phyloP scores from a whole-genome alignment of 1,140 invertebrate genomes.

The Musca vetustissima region DNA sequence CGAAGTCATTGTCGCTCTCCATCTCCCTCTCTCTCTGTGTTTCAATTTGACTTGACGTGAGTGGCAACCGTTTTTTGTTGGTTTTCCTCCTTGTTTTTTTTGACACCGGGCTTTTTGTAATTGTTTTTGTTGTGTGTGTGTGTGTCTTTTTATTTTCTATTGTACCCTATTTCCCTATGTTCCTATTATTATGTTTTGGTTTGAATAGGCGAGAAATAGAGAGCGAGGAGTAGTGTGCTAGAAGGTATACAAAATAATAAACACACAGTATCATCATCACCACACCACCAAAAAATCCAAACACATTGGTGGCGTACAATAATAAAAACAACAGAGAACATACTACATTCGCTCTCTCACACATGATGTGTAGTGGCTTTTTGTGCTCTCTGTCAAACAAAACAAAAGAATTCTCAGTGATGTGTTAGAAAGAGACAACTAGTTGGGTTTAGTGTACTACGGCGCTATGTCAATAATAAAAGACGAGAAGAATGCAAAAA shows the following conservation, averaged over 20 bases:
- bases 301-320: too few relatives aligned
- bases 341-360: not conserved
- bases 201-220: constrained; percentile 4
- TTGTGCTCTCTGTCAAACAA: constrained; percentile 9
- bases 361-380: not conserved
- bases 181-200: constrained; percentile 6
- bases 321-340: too few relatives aligned
- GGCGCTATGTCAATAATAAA: constrained; percentile 20
- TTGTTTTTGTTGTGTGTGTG: not conserved
- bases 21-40: too few relatives aligned
- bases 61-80: too few relatives aligned
- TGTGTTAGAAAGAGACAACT: constrained; percentile 9
- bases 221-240: not conserved
- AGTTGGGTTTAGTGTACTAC: not conserved
- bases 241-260: too few relatives aligned
- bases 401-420: not conserved
- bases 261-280: too few relatives aligned
- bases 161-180: constrained; percentile 17
- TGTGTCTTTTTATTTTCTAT: not conserved
- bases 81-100: too few relatives aligned
- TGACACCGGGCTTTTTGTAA: constrained; percentile 20
- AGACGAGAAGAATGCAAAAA: constrained; percentile 21
- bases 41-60: not conserved
- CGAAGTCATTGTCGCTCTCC: too few relatives aligned
- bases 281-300: too few relatives aligned